Percentiles rank a stretch among this genome's conserved stretches.
These are phyloP conservation scores for Auanema sp. DNA, from an alignment of 2,888 invertebrate genomes.

Conservation along the genomic window DNA sequence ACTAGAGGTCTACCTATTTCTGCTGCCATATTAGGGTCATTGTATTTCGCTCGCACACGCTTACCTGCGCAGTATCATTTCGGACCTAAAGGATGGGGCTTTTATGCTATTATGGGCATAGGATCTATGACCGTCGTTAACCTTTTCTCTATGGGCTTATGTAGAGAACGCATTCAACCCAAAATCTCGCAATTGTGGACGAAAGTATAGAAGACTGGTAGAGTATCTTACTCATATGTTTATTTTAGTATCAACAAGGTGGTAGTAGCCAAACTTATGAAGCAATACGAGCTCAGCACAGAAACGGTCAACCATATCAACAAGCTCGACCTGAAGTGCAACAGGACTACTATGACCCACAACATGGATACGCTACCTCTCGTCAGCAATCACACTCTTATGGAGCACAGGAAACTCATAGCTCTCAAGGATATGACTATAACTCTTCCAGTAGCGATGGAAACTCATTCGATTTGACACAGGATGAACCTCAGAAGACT, in stretches of 20 bases:
- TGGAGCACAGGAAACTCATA: too few species aligned
- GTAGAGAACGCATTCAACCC: constrained; percentile 49
- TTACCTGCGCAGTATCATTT: constrained; percentile 53
- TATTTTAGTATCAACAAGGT: not conserved
- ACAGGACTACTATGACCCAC: too few species aligned
- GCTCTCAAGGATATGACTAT: too few species aligned
- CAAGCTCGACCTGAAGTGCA: too few species aligned
- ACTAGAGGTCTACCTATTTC: constrained; percentile 55
- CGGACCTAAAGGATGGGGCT: constrained; percentile 58
- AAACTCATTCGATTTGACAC: not conserved
- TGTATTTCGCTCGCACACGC: constrained; percentile 48
- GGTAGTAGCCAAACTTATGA: too few species aligned
- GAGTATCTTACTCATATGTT: not conserved
- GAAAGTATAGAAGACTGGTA: constrained; percentile 23
- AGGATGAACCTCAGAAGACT: not conserved
- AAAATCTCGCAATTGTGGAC: constrained; percentile 38
- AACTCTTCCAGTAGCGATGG: too few species aligned
- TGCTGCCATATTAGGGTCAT: constrained; percentile 42
- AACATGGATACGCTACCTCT: too few species aligned
- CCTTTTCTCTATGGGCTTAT: constrained; percentile 48
- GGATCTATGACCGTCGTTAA: constrained; percentile 49
- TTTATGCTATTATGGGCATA: constrained; percentile 55
- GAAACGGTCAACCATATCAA: too few species aligned
- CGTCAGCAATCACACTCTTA: too few species aligned
- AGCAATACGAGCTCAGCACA: too few species aligned